Conservation (phyloP, 2,797 vertebrate species). For the Tragopan temminckii region DNA sequence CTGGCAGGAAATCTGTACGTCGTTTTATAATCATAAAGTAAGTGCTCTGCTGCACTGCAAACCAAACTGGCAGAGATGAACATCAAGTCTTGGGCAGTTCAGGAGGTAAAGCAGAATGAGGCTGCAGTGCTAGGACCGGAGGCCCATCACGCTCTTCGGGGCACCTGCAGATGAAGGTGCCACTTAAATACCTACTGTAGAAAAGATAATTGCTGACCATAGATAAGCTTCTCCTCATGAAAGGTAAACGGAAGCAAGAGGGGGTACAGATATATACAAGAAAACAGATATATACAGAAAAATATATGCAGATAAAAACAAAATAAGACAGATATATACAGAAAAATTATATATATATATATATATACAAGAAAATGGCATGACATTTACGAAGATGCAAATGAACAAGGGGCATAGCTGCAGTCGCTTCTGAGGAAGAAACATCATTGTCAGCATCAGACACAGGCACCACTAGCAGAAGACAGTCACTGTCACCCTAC, state of each 20-base stretch:
- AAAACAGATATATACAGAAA: too few relatives aligned
- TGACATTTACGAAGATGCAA: conserved; percentile 18
- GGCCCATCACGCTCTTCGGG: background rate
- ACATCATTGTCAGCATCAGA: conserved; percentile 33
- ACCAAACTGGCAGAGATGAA: background rate
- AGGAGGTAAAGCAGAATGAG: background rate
- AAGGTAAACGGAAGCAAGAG: background rate
- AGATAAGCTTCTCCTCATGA: background rate
- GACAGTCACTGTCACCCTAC: conserved; percentile 47
- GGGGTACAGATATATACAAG: accelerated
- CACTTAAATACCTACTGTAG: background rate
- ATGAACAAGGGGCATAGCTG: conserved; percentile 48
- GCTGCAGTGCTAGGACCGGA: background rate
- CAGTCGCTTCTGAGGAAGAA: background rate
- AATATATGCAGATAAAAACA: too few relatives aligned
- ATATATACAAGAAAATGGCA: background rate
- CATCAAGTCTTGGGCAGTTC: background rate
- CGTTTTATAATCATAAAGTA: background rate
- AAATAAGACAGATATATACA: too few relatives aligned
- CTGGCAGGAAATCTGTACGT: accelerated
- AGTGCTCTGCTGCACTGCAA: background rate
- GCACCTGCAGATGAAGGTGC: background rate
- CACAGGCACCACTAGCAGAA: conserved; percentile 17
- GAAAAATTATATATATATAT: too few relatives aligned
- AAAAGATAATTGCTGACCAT: background rate